Evolutionary conservation across 2,888 invertebrate genomes (phyloP), one percentile per base, ranked within the genome.

Genomic region (Lycaena phlaeas): DNA sequence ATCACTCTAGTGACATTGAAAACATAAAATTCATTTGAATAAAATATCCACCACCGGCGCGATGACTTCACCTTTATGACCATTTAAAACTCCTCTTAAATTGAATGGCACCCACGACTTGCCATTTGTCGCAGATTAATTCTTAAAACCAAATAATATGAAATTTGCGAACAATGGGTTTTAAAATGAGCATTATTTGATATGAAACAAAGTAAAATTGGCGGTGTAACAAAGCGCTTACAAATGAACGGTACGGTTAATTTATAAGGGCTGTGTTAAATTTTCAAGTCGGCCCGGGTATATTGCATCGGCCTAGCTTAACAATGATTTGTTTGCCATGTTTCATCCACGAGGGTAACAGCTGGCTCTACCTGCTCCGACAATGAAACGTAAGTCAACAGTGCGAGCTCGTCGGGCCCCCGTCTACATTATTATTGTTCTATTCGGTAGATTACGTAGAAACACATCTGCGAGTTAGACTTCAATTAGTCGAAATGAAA

Each of bases 301-400:
- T 58, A 56, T 59, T 54, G 51, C 44, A 51, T 53, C 58, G 48
- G 54, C 56, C 59, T 56, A 52, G 56, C 59, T 61, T 52, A 52
- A 66, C 61, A 72, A 66, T 63, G 57, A 62, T 59, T 54, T 68
- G 68, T 66, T 68, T 69, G 71, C 63, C 55, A 54, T 65, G 61
- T 61, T 64, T 50, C 56, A 57, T 60, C 59, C 49, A 45, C 56
- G 60, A 64, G 66, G 68, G 72, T 65, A 65, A 68, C 77, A 72
- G 69, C 72, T 71, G 72, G 61, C 51, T 54, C 76, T 79, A 81
- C 81, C 82, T 81, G 81, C 77, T 67, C 56, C 59, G 56, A 77
- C 74, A 75, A 72, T 70, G 69, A 64, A 60, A 63, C 63, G 58
- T 62, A 59, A 67, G 67, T 72, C 69, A 71, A 72, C 68, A 71